Evolutionary conservation across 2,888 invertebrate genomes (phyloP), one percentile per base, ranked within the genome.

Genomic region (Drosophila tanythrix): DNA sequence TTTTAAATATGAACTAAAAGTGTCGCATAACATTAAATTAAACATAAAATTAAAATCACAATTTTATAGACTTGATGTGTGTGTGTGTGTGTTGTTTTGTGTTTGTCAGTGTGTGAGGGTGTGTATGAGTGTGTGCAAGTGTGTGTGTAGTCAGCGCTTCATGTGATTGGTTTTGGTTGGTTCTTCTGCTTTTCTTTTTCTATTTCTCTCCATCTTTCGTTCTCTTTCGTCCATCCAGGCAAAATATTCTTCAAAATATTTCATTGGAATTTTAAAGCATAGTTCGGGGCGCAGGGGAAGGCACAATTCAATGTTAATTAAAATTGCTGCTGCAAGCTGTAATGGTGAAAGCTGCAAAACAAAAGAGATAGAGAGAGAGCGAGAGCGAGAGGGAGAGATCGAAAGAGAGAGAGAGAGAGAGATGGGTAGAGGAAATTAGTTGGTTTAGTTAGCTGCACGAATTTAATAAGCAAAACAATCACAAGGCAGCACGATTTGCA

Each of bases 11-110:
- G 36, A 73, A 68, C 76, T 83, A 83, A 83, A 81, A 63, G 70
- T 80, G 70, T 86, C 83, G 79, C 81, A 74, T 76, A 71, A 74
- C 64, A 89, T 89, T 86, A 90, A 86, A 91, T 88, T 88, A 90
- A 80, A 89, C 85, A 91, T 92, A 82, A 91, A 92, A 92, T 90
- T 92, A 92, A 92, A 92, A 92, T 92, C 92, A 92, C 92, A 92
- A 93, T 93, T 91, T 92, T 90, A 91, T 92, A 92, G 92, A 92
- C 92, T 92, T 92, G 93, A 91, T 82, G 89, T 90, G 77, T 81
- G 79, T 68, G 5, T 50, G 29, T 21, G 18, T 58, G 29, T 50
- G 46, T 58, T 61, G 55, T 36, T 38, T 51, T 66, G 48, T 68
- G 76, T 65, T 56, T 70, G 56, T 57, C 35, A 38, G 46, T 40